Evolutionary conservation across 2,888 invertebrate genomes (phyloP).

Genomic region (Cryptus viduatorius): DNA sequence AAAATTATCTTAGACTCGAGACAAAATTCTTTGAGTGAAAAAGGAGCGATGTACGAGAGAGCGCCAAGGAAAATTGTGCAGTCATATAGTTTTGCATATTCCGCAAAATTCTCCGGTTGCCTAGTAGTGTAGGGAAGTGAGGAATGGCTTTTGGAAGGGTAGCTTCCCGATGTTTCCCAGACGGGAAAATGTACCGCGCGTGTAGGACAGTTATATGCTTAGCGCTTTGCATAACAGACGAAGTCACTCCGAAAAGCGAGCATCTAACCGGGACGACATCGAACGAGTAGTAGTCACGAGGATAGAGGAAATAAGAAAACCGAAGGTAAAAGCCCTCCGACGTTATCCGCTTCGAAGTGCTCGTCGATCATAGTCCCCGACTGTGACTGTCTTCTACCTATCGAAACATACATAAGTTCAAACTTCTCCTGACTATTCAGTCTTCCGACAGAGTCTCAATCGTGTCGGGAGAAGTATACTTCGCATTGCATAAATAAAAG

Average conservation of each 20-base stretch:
- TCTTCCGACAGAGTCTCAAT: constrained; percentile 12
- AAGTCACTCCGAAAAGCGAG: constrained; percentile 62
- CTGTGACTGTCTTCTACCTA: constrained; percentile 33
- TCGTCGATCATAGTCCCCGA: constrained; percentile 63
- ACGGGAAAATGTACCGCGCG: constrained; percentile 43
- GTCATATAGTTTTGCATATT: background rate
- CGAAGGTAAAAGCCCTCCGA: constrained; percentile 67
- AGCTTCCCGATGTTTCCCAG: constrained; percentile 32
- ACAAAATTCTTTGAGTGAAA: background rate
- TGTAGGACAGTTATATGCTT: constrained; percentile 60
- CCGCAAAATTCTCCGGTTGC: background rate
- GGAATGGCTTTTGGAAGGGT: background rate
- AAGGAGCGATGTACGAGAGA: background rate
- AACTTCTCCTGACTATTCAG: constrained; percentile 28
- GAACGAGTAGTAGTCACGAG: constrained; percentile 50
- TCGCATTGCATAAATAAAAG: constrained; percentile 52
- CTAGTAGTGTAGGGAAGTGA: background rate
- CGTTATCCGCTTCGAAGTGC: constrained; percentile 65
- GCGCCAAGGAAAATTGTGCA: background rate
- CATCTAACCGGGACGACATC: constrained; percentile 65
- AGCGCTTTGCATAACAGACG: constrained; percentile 68
- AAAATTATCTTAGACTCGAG: background rate
- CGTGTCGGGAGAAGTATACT: constrained; percentile 54
- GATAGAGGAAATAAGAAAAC: constrained; percentile 42
- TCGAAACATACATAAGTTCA: constrained; percentile 41